Evolutionary conservation across 2,888 invertebrate species (phyloP), one percentile per base, ranked within the genome.

Genomic region (Metopia argyrocephala): DNA sequence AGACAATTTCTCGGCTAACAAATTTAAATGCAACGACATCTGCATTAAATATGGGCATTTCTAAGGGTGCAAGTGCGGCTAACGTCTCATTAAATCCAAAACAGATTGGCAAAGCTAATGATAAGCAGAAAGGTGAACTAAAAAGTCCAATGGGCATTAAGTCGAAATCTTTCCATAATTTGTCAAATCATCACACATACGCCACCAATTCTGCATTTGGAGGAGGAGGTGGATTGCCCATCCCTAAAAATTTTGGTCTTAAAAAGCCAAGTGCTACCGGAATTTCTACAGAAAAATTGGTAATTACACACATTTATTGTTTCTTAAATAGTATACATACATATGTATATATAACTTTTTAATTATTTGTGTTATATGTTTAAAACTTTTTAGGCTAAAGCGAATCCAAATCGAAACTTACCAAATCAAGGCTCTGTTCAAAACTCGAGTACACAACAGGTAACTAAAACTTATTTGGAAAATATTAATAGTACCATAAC

Each of bases 141-240:
- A 90, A 89, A 76, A 90, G 90, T 83, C 90, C 90, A 4, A 89
- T 91, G 90, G 90, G 90, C 54, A 87, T 87, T 20, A 91, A 91
- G 85, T 89, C 90, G 5, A 90, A 91, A 78, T 91, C 90, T 23
- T 89, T 90, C 86, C 89, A 90, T 78, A 91, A 90, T 83, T 84
- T 91, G 76, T 83, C 84, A 9, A 84, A 79, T 27, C 80, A 84
- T 76, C 83, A 83, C 54, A 82, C 80, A 12, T 81, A 69, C 54
- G 20, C 70, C 7, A 50, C 73, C 12, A 75, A 70, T 23, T 66
- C 21, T 57, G 57, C 61, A 31, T 28, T 46, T 23, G 61, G 50
- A 1, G 27, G 45, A 9, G 70, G 45, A n/a, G 74, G 48, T 31
- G 75, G 74, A 6, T 28, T 75, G 27, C 23, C 46, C 20, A 73